Conservation (phyloP, 2,888 invertebrate genomes). For the Lasius platythorax region DNA sequence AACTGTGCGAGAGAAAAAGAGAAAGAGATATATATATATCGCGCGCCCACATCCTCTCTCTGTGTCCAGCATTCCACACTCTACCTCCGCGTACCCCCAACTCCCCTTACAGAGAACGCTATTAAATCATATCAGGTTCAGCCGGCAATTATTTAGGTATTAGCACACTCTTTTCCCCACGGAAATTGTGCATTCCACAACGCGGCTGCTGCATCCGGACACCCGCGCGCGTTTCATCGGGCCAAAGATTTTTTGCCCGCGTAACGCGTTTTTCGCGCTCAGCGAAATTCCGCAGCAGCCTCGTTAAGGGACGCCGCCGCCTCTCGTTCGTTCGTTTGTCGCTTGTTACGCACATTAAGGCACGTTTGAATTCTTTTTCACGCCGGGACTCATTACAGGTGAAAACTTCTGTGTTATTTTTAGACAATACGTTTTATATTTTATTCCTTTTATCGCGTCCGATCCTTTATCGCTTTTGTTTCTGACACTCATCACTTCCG, state of each 20-base stretch:
- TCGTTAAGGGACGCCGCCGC: slow-evolving; percentile 45
- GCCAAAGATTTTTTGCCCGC: slow-evolving; percentile 55
- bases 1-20: slow-evolving; percentile 59
- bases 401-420: background rate
- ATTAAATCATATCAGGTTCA: slow-evolving; percentile 83
- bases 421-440: background rate
- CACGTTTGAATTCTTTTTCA: background rate
- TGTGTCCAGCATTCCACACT: slow-evolving; percentile 21
- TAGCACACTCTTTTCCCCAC: slow-evolving; percentile 77
- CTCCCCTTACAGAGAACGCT: slow-evolving; percentile 65
- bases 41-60: background rate
- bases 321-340: background rate
- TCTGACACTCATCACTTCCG: background rate
- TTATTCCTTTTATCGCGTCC: background rate
- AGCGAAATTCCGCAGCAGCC: slow-evolving; percentile 44
- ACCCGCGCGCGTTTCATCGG: slow-evolving; percentile 44
- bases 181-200: slow-evolving; percentile 58
- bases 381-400: background rate
- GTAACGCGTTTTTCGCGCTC: slow-evolving; percentile 66
- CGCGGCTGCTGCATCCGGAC: slow-evolving; percentile 31
- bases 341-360: slow-evolving; percentile 16
- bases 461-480: background rate
- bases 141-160: slow-evolving; percentile 83
- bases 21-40: background rate
- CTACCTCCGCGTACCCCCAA: slow-evolving; percentile 30